Percentiles rank a stretch among this genome's conserved stretches.
Evolutionary conservation across 2,113 vertebrate genomes (phyloP).

Genomic region (Cinclus mexicanus): DNA sequence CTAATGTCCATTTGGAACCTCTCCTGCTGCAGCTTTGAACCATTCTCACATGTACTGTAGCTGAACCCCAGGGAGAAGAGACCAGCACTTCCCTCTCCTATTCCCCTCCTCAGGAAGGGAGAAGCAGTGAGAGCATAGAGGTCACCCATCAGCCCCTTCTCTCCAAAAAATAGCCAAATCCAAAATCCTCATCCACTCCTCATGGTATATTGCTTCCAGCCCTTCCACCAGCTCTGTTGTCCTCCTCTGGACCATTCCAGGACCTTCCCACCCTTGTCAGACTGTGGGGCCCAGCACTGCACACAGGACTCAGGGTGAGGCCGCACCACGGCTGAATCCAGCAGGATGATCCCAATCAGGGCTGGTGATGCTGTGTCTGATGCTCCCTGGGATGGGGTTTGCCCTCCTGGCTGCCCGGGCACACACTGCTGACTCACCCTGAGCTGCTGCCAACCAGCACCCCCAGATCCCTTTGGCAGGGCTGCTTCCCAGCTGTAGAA

Average conservation of each 20-base stretch:
- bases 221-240: background rate
- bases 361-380: background rate
- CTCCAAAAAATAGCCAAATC: background rate
- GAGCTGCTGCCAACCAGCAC: background rate
- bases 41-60: fast-evolving
- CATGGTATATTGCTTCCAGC: background rate
- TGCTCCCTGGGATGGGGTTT: background rate
- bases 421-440: background rate
- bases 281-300: background rate
- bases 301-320: background rate
- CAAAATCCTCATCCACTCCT: background rate
- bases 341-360: background rate
- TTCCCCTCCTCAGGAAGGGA: background rate
- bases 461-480: background rate
- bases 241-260: background rate
- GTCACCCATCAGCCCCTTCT: background rate
- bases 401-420: background rate
- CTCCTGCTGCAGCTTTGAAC: background rate
- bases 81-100: background rate
- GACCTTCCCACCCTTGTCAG: background rate
- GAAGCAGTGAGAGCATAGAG: background rate
- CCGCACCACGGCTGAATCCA: fast-evolving
- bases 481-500: background rate
- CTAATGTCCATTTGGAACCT: background rate
- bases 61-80: background rate